phyloP scores from a whole-genome alignment of 2,113 vertebrate species.

The Picathartes gymnocephalus region DNA sequence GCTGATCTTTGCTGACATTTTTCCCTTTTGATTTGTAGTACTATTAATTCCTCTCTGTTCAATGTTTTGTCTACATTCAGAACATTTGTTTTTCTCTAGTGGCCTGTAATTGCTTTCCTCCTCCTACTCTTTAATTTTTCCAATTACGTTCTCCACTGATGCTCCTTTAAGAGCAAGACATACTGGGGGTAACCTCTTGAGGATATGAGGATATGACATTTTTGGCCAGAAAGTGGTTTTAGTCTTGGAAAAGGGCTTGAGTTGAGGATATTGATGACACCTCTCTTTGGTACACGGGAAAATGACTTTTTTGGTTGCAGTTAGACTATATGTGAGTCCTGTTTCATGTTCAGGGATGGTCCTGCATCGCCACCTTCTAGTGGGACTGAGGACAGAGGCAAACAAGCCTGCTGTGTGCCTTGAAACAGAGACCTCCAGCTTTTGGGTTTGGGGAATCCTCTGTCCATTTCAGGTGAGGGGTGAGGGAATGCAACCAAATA shows the following conservation, averaged over 20 bases:
- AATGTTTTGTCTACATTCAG: constrained; percentile 49
- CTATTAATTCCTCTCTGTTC: constrained; percentile 35
- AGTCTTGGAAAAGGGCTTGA: background rate
- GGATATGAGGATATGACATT: background rate
- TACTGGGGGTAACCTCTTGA: background rate
- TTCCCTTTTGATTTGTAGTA: background rate
- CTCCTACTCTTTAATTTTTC: constrained; percentile 7
- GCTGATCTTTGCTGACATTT: constrained; percentile 27
- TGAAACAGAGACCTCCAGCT: background rate
- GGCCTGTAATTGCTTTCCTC: background rate
- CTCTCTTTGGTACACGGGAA: background rate
- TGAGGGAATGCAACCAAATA: background rate
- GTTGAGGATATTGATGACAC: background rate
- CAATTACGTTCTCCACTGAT: background rate
- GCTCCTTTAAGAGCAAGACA: background rate
- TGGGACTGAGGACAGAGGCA: background rate
- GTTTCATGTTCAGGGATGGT: background rate
- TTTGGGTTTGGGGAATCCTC: background rate
- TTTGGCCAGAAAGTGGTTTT: background rate
- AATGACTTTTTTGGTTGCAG: background rate
- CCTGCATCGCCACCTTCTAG: background rate
- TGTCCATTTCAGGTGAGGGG: background rate
- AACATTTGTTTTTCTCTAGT: constrained; percentile 24
- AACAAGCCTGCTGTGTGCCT: background rate
- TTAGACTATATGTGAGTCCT: background rate